Base-by-base conservation (phyloP, 2,888 invertebrate species). In the Chrysotoxum bicinctum region DNA sequence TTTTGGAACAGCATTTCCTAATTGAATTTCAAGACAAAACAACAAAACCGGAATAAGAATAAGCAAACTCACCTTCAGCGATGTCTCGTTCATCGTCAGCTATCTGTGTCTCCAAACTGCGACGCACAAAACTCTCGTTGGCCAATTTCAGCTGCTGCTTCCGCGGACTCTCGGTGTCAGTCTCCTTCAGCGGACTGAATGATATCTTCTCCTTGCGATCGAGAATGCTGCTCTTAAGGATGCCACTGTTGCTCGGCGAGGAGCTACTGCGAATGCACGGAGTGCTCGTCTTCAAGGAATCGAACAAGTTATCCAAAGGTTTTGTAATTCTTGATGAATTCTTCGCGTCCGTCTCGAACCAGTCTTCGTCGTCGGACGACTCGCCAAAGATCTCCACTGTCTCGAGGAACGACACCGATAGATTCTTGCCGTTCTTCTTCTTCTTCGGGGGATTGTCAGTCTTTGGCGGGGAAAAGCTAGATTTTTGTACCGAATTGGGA, bases 171-270 rank as follows among this genome's bases (percentile, higher is more conserved):
- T 87, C 87, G 23, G 89, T 88, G 58, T 88, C 88, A 60, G 89
- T 88, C 62, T 88, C 88, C 62, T 89, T 89, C 0, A 89, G 81
- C 3, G 89, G 89, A 66, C 89, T 89, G 58, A 88, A 89, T 0
- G 89, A 88, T 62, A 87, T 88, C 60, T 88, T 89, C 10, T 89
- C 89, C 6, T 87, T 88, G 43, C 88, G 88, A 64, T 89, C 88
- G 12, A 75, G 66, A 14, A 70, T 79, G 26, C 83, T 56, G 50
- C 45, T 70, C 45, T 70, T 76, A 1, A 56, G 43, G 0, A 50
- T 14, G n/a, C 23, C 35, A 30, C 26, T 30, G 10, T 23, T 43
- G 26, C 26, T 45, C 1, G 45, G 0, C 10, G 58, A 21, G 19
- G 40, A 40, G 40, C 14, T 43, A n/a, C 2, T 43, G 5, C 43